Conservation (phyloP, 2,888 invertebrate species). For the Drosophila macrospina region DNA sequence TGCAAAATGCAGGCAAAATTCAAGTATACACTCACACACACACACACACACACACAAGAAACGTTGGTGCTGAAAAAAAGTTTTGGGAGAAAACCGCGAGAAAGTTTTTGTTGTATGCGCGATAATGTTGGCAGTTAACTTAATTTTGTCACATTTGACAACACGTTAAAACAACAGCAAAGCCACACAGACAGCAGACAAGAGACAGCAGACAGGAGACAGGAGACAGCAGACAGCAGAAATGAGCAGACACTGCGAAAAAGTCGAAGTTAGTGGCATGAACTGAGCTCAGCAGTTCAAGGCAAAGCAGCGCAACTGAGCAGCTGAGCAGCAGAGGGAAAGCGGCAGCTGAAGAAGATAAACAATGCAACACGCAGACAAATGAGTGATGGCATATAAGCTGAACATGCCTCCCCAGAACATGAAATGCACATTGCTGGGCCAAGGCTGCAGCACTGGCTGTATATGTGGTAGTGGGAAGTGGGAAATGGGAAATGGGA, state of each 20-base stretch:
- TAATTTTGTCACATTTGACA: slow-evolving; percentile 82
- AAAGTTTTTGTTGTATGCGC: slow-evolving; percentile 64
- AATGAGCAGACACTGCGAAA: slow-evolving; percentile 30
- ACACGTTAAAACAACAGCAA: slow-evolving; percentile 74
- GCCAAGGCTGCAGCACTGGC: slow-evolving; percentile 15
- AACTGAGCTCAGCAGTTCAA: slow-evolving; percentile 21
- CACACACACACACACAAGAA: neutral
- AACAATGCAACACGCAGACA: slow-evolving; percentile 70
- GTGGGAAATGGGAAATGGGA: slow-evolving; percentile 3
- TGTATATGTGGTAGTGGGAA: neutral
- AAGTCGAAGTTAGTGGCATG: slow-evolving; percentile 44
- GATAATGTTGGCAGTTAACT: slow-evolving; percentile 80
- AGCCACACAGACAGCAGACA: slow-evolving; percentile 20
- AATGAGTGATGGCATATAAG: slow-evolving; percentile 72
- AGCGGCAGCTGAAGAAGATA: slow-evolving; percentile 56
- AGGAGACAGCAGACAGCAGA: slow-evolving; percentile 10
- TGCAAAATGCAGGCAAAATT: slow-evolving; percentile 40
- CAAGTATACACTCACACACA: slow-evolving; percentile 9
- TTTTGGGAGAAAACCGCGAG: slow-evolving; percentile 28
- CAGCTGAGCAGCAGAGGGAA: neutral
- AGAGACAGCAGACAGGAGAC: neutral
- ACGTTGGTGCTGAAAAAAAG: slow-evolving; percentile 25
- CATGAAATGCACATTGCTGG: slow-evolving; percentile 29
- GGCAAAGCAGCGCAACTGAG: too few species aligned
- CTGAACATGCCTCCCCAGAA: slow-evolving; percentile 1